phyloP scores from a whole-genome alignment of 2,888 invertebrate species.

The Amiota mariae region DNA sequence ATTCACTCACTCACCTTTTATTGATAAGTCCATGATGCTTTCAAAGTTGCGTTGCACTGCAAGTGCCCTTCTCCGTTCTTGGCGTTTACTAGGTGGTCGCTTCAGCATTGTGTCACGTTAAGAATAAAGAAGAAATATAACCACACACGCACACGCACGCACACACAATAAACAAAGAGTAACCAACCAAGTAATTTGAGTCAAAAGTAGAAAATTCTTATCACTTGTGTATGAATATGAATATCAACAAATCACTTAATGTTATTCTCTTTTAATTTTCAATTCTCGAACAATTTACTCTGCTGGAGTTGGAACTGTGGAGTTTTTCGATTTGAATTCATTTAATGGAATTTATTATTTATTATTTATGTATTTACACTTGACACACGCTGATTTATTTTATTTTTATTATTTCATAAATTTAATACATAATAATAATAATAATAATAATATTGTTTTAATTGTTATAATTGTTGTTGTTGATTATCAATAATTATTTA shows the following conservation, averaged over 20 bases:
- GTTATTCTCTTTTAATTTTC: not conserved
- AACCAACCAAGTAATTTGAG: not conserved
- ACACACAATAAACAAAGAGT: not conserved
- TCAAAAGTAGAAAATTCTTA: not conserved
- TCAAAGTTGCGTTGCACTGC: constrained; percentile 37
- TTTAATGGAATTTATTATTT: not conserved
- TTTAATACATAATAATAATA: too few species aligned
- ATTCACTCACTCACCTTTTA: constrained; percentile 60
- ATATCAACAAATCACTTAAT: not conserved
- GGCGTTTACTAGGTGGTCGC: constrained; percentile 11
- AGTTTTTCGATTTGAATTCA: too few species aligned
- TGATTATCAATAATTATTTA: not conserved
- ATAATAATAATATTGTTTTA: not conserved
- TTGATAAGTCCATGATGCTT: constrained; percentile 68
- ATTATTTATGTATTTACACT: too few species aligned
- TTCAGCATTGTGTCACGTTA: not conserved
- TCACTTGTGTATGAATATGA: not conserved
- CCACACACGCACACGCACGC: too few species aligned
- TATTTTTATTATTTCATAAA: not conserved
- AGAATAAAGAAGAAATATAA: not conserved
- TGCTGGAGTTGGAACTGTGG: too few species aligned
- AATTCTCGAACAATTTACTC: not conserved
- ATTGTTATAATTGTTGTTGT: not conserved
- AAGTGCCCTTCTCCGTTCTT: constrained; percentile 22
- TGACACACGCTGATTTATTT: not conserved